These are phyloP conservation scores for Ictidomys tridecemlineatus DNA, from an alignment of 2,113 vertebrate species.

Conservation along the genomic window DNA sequence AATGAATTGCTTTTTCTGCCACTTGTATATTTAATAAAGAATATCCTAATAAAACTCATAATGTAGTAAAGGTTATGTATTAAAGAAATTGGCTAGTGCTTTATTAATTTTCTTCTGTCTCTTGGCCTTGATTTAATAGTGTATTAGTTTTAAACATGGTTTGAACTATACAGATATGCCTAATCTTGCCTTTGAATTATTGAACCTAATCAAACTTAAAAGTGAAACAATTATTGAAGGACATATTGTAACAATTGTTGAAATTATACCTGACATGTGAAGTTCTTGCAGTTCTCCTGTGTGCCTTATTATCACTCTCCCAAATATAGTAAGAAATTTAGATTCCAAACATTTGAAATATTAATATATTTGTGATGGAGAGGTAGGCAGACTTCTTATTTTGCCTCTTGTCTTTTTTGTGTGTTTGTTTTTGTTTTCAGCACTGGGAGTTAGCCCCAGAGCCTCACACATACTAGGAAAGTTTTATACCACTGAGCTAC, in stretches of 20 bases:
- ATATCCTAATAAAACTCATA: slow-evolving; percentile 44
- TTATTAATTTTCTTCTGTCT: slow-evolving; percentile 46
- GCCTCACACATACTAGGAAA: neutral
- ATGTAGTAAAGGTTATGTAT: slow-evolving; percentile 42
- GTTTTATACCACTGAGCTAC: neutral
- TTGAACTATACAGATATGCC: slow-evolving; percentile 12
- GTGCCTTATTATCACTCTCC: neutral
- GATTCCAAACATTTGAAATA: slow-evolving; percentile 49
- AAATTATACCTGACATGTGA: slow-evolving; percentile 34
- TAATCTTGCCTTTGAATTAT: slow-evolving; percentile 54
- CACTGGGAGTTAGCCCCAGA: neutral
- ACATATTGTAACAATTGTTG: neutral
- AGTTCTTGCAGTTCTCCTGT: neutral
- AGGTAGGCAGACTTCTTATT: neutral
- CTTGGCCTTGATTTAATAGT: neutral
- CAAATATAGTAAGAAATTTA: slow-evolving; percentile 34
- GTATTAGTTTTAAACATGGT: slow-evolving; percentile 45
- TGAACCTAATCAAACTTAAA: slow-evolving; percentile 59
- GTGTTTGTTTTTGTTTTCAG: neutral
- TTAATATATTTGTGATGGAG: slow-evolving; percentile 9
- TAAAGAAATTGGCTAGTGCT: slow-evolving; percentile 35
- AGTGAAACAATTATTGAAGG: slow-evolving; percentile 37
- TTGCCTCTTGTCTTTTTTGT: neutral
- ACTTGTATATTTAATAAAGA: slow-evolving; percentile 36
- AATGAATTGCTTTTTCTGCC: slow-evolving; percentile 39